Evolutionary conservation across 92 coral and sea anemone species (phyloP), one percentile per base, ranked within the genome.

Genomic region (Zoanthus sansibaricus): DNA sequence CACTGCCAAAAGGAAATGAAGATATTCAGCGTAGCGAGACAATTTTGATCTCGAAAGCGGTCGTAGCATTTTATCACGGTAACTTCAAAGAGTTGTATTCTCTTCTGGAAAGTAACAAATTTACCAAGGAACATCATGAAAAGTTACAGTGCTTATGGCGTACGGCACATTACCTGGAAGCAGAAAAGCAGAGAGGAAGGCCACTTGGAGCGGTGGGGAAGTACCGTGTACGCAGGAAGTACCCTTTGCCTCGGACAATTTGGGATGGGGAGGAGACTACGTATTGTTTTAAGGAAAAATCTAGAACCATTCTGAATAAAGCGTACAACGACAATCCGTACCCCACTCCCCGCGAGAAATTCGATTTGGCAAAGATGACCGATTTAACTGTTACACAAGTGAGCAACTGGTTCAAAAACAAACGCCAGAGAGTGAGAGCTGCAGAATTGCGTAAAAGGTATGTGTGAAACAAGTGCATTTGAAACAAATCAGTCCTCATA

Each of bases 131-230:
- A 31, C 89, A 83, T 82, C 99, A 97, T 86, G 99, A 93, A 74
- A 94, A 93, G 25, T 83, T 97, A 59, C 98, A 95, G 82, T 89
- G 97, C 49, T 82, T 97, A 10, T 97, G 99, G 99, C 88, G 95
- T 62, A 93, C 95, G 3, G 99, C 99, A 47, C 97, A 93, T 64
- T 97, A 97, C 87, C 86, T 93, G 31, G 98, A 97, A 83, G 99
- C 98, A 0, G 99, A 97, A 82, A 89, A 91, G 51, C 94, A 86
- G n/a, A 92, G 97, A 16, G 98, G 96, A 8, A 87, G 97, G 31
- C 96, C 98, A 0, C 80, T 97, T 79, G 99, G 96, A 4, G 98
- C 99, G 33, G 99, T 95, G 70, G 98, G 95, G 37, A 95, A 97
- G 91, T 97, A 97, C 86, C 90, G 99, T 0, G 95, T 97, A 13